Percentiles rank a stretch among this genome's conserved stretches.
phyloP scores from a whole-genome alignment of 2,888 invertebrate species.

The Halictus quadricinctus region DNA sequence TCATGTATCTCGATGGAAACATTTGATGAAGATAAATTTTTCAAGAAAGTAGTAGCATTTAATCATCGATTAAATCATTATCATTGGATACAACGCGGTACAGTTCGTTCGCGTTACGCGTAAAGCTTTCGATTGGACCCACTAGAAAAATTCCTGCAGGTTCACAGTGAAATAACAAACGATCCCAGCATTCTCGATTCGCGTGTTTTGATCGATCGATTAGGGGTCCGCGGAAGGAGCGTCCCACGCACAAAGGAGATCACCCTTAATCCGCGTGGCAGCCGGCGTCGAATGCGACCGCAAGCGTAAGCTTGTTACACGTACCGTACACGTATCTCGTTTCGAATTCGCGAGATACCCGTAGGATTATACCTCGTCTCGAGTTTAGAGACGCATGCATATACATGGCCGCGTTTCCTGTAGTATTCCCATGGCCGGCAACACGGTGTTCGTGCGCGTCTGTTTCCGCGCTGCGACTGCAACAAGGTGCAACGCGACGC shows the following conservation, averaged over 20 bases:
- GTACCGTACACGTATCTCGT: constrained; percentile 40
- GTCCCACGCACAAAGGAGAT: constrained; percentile 43
- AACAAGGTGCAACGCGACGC: background rate
- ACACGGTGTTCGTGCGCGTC: background rate
- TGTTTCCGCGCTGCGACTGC: too few species aligned
- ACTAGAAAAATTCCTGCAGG: too few species aligned
- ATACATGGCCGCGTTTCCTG: constrained; percentile 24
- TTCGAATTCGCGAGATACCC: constrained; percentile 53
- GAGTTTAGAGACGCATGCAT: constrained; percentile 21
- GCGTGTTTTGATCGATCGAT: constrained; percentile 12
- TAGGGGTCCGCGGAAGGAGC: constrained; percentile 14
- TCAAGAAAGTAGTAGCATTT: too few species aligned
- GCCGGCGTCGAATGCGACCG: constrained; percentile 37
- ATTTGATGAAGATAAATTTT: too few species aligned
- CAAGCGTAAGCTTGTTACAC: constrained; percentile 49
- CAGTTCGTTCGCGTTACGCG: too few species aligned
- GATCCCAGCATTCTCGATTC: background rate
- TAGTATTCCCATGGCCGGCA: constrained; percentile 49
- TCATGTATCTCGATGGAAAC: too few species aligned
- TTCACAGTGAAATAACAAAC: too few species aligned
- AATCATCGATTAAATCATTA: too few species aligned
- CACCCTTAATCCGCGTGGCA: constrained; percentile 44
- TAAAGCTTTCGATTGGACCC: too few species aligned
- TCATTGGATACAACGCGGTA: too few species aligned
- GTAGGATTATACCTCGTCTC: constrained; percentile 47